Evolutionary conservation across 2,888 invertebrate genomes (phyloP).

Genomic region (Slavum lentiscoides): DNA sequence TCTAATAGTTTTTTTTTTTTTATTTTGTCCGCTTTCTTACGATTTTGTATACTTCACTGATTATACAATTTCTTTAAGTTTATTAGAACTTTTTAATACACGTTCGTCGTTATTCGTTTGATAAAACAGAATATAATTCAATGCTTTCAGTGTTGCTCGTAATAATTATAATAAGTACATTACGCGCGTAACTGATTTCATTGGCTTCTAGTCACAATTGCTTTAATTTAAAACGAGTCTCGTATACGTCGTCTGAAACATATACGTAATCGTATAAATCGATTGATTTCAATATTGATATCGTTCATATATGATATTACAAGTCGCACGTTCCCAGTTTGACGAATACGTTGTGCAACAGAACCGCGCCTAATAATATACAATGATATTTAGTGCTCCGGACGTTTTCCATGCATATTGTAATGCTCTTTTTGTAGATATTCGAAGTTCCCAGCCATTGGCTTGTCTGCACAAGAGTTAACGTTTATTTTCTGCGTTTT

Average conservation of each 20-base stretch:
- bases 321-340: background rate
- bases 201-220: no score
- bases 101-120: no score
- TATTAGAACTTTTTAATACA: no score
- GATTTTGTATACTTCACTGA: no score
- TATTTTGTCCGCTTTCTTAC: no score
- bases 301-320: background rate
- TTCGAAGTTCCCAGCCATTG: background rate
- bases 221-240: background rate
- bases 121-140: no score
- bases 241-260: background rate
- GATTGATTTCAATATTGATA: background rate
- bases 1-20: no score
- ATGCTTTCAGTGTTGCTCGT: no score
- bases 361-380: background rate
- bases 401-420: constrained; percentile 15
- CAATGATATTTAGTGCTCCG: constrained; percentile 14
- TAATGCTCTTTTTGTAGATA: background rate
- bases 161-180: no score
- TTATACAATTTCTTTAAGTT: no score
- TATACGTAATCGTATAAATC: background rate
- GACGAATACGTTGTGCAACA: background rate
- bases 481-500: no score
- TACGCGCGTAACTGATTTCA: no score
- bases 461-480: background rate